Conservation (phyloP, 1,140 invertebrate genomes). For the Drosophila baimaii region DNA sequence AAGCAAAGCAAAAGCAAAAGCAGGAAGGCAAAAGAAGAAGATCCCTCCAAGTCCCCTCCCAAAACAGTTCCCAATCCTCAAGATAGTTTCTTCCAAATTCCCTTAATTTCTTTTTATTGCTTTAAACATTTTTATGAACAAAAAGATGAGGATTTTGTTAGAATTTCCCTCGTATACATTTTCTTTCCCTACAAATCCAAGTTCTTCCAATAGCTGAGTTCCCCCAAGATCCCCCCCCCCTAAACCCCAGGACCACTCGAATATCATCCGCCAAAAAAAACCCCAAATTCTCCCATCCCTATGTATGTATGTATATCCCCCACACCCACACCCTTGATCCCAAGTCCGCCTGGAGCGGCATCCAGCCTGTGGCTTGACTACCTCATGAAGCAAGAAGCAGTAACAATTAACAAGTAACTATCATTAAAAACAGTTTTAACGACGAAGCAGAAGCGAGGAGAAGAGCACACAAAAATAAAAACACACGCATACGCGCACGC, state of each 20-base stretch:
- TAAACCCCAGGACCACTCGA: slow-evolving; percentile 51
- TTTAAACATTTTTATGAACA: too few relatives aligned
- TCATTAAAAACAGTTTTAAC: slow-evolving; percentile 46
- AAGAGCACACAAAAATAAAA: slow-evolving; percentile 26
- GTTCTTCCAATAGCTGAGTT: slow-evolving; percentile 61
- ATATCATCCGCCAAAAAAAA: slow-evolving; percentile 49
- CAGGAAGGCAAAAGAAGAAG: slow-evolving; percentile 7
- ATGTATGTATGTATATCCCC: slow-evolving; percentile 4
- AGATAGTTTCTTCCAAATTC: neutral
- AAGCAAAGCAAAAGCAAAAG: slow-evolving; percentile 13
- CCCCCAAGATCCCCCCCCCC: neutral
- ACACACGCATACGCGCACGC: neutral
- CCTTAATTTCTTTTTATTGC: neutral
- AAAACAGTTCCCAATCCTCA: neutral
- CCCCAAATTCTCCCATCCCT: neutral
- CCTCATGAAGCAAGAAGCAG: slow-evolving; percentile 65
- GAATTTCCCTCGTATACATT: neutral
- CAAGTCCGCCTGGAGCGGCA: slow-evolving; percentile 59
- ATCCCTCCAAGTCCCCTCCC: slow-evolving; percentile 34
- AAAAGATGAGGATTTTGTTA: neutral
- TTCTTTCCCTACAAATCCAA: slow-evolving; percentile 53
- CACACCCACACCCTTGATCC: slow-evolving; percentile 25
- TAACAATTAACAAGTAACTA: slow-evolving; percentile 57
- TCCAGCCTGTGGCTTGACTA: slow-evolving; percentile 72
- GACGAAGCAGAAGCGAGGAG: neutral